Evolutionary conservation across 1,140 invertebrate species (phyloP).

Genomic region (Portunus trituberculatus): DNA sequence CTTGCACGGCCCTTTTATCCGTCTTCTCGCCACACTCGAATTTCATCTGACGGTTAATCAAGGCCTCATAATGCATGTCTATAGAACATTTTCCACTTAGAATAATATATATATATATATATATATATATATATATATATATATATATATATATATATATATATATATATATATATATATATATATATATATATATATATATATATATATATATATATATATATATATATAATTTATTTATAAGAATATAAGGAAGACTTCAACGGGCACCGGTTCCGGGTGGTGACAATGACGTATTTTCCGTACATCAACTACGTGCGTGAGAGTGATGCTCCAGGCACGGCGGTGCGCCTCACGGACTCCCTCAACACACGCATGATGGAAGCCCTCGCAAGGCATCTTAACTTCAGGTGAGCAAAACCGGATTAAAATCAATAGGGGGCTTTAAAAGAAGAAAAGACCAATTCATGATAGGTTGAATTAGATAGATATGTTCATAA

Average conservation of each 20-base stretch:
- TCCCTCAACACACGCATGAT: conserved; percentile 61
- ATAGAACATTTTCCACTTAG: no score
- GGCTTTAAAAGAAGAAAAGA: no score
- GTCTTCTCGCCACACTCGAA: no score
- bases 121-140: conserved; percentile 59
- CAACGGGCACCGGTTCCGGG: conserved; percentile 42
- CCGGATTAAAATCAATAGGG: no score
- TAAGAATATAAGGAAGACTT: conserved; percentile 29
- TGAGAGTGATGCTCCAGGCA: background rate
- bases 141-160: conserved; percentile 56
- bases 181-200: conserved; percentile 46
- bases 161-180: conserved; percentile 56
- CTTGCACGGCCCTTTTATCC: no score
- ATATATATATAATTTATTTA: conserved; percentile 37
- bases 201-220: conserved; percentile 57
- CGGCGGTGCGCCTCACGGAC: background rate
- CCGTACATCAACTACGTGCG: conserved; percentile 49
- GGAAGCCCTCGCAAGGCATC: background rate
- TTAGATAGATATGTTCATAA: no score
- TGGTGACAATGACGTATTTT: conserved; percentile 40
- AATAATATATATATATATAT: no score
- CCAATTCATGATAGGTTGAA: no score
- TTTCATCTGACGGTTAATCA: no score
- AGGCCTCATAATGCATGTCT: no score
- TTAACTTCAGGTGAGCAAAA: conserved; percentile 53